A percentile compares a stretch with the other conserved stretches of the same genome.
Conservation (phyloP, 2,888 invertebrate species). For the Conops quadrifasciatus region DNA sequence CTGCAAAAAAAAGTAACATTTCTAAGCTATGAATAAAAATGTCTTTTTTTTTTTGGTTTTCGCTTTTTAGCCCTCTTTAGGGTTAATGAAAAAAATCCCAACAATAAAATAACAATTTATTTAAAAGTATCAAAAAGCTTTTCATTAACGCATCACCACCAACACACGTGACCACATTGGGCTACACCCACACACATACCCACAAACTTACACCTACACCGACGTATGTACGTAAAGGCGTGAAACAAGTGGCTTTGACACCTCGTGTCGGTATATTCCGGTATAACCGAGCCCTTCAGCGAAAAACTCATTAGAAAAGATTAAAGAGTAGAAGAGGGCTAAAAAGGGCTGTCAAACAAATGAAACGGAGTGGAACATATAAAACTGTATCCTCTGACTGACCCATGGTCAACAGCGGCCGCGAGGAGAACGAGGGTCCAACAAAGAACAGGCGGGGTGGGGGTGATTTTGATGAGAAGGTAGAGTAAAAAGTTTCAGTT, state of each 20-base stretch:
- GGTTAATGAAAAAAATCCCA: background rate
- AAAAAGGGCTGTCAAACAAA: too few species aligned
- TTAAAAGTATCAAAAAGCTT: conserved; percentile 10
- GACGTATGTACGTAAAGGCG: background rate
- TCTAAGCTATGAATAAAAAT: too few species aligned
- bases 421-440: too few species aligned
- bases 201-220: conserved; percentile 1
- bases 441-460: too few species aligned
- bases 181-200: background rate
- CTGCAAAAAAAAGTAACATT: too few species aligned
- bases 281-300: conserved; percentile 1
- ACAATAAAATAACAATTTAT: conserved; percentile 16
- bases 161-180: conserved; percentile 11
- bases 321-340: background rate
- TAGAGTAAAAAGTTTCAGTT: too few species aligned
- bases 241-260: conserved; percentile 24
- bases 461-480: too few species aligned
- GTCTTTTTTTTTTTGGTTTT: background rate
- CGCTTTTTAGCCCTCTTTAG: background rate
- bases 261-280: background rate
- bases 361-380: too few species aligned
- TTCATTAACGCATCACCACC: background rate
- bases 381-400: too few species aligned
- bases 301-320: conserved; percentile 16
- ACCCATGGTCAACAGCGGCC: too few species aligned